Evolutionary conservation across 1,140 invertebrate species (phyloP), one percentile per base, ranked within the genome.

Genomic region (Babylonia areolata): DNA sequence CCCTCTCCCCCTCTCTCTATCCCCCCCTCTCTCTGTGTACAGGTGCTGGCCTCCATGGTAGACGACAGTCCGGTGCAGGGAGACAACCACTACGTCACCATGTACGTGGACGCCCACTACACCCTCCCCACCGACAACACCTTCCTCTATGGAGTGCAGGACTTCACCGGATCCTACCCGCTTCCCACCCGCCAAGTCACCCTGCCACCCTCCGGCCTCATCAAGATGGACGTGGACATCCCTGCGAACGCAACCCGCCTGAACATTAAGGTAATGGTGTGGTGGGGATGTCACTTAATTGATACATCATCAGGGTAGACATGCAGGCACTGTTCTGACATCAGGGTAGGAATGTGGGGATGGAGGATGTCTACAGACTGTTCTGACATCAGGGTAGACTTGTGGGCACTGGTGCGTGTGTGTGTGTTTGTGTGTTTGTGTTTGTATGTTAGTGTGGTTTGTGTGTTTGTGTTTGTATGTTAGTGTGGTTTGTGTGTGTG

Each of bases 151-250:
- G 69, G 82, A 0, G 69, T 73, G 5, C 9, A 9, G 15, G 40
- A 71, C 3, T 84, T 84, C 82, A 33, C 64, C 11, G 82, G 82
- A 15, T 75, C 82, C 64, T 84, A 84, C 64, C 64, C 82, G 5
- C 69, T 84, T 39, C 82, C 82, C 37, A 35, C 40, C 37, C 64
- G 39, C 17, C 35, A 46, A 2, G 28, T 84, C 3, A 17, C 71
- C 35, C 64, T 84, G 33, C 69, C 82, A 11, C 35, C 81, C 0
- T 46, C 58, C 0, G 82, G 82, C 11, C 39, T 84, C 64, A 69
- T 84, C 64, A 73, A 84, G 69, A 73, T 84, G 20, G 82, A 84
- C 69, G n/a, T 84, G 35, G 58, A 71, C 37, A 84, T 84, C 35
- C 82, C 82, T 5, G 35, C 82, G 64, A 84, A 84, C 69, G 82